A percentile compares a stretch with the other conserved stretches of the same genome.
These are phyloP conservation scores for Malurus leucopterus DNA, from an alignment of 2,797 vertebrate species.

Conservation along the genomic window DNA sequence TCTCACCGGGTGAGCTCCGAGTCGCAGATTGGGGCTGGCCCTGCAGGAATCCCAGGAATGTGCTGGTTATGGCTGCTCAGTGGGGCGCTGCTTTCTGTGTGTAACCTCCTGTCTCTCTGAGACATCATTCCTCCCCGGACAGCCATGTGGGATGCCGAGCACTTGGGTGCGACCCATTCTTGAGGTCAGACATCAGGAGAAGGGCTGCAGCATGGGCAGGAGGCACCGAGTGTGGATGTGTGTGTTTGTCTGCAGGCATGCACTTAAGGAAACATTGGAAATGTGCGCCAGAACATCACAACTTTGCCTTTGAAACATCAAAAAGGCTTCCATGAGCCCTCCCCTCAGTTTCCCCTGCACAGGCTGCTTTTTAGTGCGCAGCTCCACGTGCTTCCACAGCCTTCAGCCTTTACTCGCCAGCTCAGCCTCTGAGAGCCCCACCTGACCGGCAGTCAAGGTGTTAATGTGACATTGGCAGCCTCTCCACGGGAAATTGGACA, in stretches of 20 bases:
- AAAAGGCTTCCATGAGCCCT: not conserved
- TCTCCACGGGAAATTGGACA: not conserved
- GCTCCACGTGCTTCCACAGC: fast-evolving
- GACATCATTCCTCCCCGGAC: not conserved
- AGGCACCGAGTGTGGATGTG: not conserved
- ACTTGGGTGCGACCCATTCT: fast-evolving
- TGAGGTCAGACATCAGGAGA: not conserved
- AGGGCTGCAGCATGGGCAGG: not conserved
- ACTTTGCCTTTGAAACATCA: not conserved
- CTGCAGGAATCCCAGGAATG: constrained; percentile 21
- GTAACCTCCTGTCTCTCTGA: not conserved
- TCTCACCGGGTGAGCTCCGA: fast-evolving
- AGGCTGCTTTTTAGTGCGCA: not conserved
- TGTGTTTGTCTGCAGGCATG: fast-evolving
- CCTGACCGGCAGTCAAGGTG: not conserved
- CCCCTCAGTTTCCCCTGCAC: fast-evolving
- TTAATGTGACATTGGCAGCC: not conserved
- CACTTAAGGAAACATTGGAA: not conserved
- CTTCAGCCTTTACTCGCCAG: fast-evolving
- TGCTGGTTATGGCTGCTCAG: not conserved
- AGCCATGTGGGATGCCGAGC: not conserved
- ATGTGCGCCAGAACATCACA: not conserved
- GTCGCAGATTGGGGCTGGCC: not conserved
- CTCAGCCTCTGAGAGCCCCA: not conserved
- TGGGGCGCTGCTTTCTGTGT: not conserved